These are phyloP conservation scores for Amblyjoppa fuscipennis DNA, from an alignment of 2,888 invertebrate genomes.

Conservation along the genomic window DNA sequence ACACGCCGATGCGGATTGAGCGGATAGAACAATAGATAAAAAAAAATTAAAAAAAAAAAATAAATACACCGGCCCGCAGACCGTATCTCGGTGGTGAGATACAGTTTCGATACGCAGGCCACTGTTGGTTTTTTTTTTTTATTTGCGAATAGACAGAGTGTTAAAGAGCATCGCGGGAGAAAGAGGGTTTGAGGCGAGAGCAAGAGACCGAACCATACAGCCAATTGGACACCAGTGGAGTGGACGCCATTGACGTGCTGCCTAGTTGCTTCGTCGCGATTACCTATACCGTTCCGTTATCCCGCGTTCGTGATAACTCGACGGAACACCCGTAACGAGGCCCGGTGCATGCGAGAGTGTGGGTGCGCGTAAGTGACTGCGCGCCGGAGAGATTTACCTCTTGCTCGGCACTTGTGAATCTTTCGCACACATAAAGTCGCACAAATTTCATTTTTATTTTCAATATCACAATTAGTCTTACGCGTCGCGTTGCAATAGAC, in stretches of 20 bases:
- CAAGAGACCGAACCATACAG: constrained; percentile 38
- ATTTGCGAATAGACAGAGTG: neutral
- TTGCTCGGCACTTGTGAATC: neutral
- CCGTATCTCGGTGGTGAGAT: neutral
- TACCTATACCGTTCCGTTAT: constrained; percentile 77
- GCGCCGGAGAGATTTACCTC: neutral
- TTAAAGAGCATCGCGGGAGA: neutral
- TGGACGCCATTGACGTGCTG: constrained; percentile 70
- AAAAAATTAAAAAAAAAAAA: too few species aligned
- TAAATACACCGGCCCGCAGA: too few species aligned
- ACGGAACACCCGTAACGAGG: constrained; percentile 50
- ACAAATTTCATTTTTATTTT: neutral
- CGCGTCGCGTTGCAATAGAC: neutral
- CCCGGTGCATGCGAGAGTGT: constrained; percentile 17
- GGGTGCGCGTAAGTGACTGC: constrained; percentile 35
- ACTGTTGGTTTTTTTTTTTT: neutral
- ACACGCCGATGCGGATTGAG: neutral
- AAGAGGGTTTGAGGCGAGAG: neutral
- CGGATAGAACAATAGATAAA: too few species aligned
- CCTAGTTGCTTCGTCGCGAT: constrained; percentile 67
- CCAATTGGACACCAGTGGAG: constrained; percentile 65
- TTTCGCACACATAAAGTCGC: neutral
- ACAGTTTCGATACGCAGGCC: neutral
- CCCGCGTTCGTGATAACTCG: constrained; percentile 72
- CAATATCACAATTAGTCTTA: neutral